phyloP scores from a whole-genome alignment of 1,140 invertebrate genomes.

The Apis florea region DNA sequence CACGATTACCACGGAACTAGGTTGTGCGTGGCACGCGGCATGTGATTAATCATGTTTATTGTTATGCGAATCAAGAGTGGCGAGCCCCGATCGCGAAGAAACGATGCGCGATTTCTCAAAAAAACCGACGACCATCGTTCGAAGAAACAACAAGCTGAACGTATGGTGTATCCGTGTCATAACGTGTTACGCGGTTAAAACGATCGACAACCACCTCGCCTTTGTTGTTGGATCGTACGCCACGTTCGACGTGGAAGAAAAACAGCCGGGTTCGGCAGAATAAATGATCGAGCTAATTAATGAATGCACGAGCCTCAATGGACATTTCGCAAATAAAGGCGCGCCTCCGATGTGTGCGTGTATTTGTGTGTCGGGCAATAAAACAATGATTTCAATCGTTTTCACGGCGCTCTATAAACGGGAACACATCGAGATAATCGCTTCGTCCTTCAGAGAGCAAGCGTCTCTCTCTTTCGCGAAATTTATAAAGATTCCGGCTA shows the following conservation, averaged over 20 bases:
- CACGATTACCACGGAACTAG: background rate
- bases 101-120: constrained; percentile 36
- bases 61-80: constrained; percentile 29
- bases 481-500: background rate
- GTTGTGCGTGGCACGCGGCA: background rate
- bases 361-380: background rate
- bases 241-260: background rate
- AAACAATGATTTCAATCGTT: constrained; percentile 31
- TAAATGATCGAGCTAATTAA: constrained; percentile 60
- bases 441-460: background rate
- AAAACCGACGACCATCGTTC: background rate
- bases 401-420: background rate
- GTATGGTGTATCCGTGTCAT: constrained; percentile 33
- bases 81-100: constrained; percentile 31
- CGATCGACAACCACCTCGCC: constrained; percentile 51
- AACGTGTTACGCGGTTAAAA: constrained; percentile 52
- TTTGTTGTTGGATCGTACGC: constrained; percentile 54
- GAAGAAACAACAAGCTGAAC: constrained; percentile 29
- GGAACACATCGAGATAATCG: background rate
- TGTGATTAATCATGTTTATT: constrained; percentile 56
- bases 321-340: constrained; percentile 52
- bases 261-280: constrained; percentile 39
- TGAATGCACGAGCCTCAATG: constrained; percentile 28
- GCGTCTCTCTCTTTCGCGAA: background rate
- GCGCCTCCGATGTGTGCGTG: background rate